Percentiles rank a stretch among this genome's conserved stretches.
phyloP scores from a whole-genome alignment of 1,140 invertebrate species.

The Bicyclus anynana region DNA sequence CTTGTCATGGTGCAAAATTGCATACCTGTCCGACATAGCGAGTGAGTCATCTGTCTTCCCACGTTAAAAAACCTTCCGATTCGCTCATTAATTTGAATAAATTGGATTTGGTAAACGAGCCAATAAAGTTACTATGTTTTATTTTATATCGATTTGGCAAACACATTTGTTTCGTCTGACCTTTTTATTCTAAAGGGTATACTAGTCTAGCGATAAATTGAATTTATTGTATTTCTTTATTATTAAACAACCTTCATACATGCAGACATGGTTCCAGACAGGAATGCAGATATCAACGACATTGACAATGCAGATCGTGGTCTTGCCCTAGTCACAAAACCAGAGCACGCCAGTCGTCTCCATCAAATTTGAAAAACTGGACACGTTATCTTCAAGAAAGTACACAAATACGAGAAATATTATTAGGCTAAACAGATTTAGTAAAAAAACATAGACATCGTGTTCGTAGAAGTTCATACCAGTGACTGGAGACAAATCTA shows the following conservation, averaged over 20 bases:
- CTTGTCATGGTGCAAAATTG: neutral
- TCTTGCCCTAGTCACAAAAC: no score
- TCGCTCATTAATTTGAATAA: constrained; percentile 30
- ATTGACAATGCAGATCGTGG: no score
- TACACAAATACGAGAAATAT: no score
- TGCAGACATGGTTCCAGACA: no score
- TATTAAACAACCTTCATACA: no score
- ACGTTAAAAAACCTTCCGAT: constrained; percentile 22
- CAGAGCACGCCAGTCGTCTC: no score
- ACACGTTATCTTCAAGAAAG: no score
- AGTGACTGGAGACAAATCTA: constrained; percentile 15
- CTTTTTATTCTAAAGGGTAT: neutral
- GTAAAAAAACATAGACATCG: neutral
- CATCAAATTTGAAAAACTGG: no score
- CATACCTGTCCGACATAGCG: neutral
- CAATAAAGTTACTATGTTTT: constrained; percentile 6
- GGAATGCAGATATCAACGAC: no score
- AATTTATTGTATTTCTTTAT: no score
- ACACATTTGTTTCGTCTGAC: neutral
- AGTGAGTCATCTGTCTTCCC: constrained; percentile 25
- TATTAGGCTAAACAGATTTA: no score
- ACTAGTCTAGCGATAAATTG: neutral
- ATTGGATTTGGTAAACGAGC: constrained; percentile 17
- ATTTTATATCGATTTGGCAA: neutral
- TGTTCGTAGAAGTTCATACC: neutral